Percentiles rank a stretch among this genome's conserved stretches.
These are phyloP conservation scores for Parnassius orleans DNA, from an alignment of 2,888 invertebrate species.

Conservation along the genomic window DNA sequence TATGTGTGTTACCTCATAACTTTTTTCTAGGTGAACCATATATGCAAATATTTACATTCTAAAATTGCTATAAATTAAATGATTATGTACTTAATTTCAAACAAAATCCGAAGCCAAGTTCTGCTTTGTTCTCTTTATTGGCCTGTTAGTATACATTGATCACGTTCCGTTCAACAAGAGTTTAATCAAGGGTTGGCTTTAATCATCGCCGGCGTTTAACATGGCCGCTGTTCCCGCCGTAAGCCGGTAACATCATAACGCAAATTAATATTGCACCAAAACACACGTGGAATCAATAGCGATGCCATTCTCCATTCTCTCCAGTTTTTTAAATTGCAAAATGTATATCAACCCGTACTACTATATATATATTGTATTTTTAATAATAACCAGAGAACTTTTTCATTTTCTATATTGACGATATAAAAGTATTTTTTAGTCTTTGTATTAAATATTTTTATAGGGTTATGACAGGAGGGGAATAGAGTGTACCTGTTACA, in stretches of 20 bases:
- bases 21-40: too few species aligned
- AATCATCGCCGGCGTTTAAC: constrained; percentile 20
- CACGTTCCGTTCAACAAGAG: constrained; percentile 15
- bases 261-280: constrained; percentile 25
- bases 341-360: neutral
- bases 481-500: too few species aligned
- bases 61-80: too few species aligned
- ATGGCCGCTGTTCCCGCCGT: constrained; percentile 21
- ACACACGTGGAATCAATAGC: constrained; percentile 19
- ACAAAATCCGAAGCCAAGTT: neutral
- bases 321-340: constrained; percentile 4
- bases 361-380: too few species aligned
- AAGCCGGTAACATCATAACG: constrained; percentile 16
- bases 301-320: neutral
- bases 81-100: neutral
- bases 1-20: too few species aligned
- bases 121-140: constrained; percentile 6
- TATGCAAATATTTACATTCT: too few species aligned
- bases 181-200: constrained; percentile 26
- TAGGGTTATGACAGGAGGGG: too few species aligned
- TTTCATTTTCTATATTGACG: too few species aligned
- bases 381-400: too few species aligned
- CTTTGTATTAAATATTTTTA: too few species aligned
- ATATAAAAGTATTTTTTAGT: too few species aligned
- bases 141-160: constrained; percentile 23